Percentiles rank a stretch among this genome's conserved stretches.
Evolutionary conservation across 2,113 vertebrate species (phyloP).

Genomic region (Salvelinus namaycush): DNA sequence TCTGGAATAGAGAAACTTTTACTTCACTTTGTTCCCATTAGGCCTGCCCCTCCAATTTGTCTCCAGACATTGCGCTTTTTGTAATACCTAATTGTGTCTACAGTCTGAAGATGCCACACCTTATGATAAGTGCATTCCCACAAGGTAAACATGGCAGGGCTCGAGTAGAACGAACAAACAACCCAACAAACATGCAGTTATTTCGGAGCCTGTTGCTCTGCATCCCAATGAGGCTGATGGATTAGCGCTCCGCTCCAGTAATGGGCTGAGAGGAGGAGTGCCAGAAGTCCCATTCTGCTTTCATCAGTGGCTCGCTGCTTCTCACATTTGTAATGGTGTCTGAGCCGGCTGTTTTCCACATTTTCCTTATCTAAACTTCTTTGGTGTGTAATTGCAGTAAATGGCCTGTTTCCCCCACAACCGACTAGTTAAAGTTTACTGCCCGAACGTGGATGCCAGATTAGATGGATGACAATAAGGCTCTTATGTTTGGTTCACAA

Average conservation of each 20-base stretch:
- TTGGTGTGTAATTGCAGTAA: constrained; percentile 8
- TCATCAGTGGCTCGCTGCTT: constrained; percentile 33
- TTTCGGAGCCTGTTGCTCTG: constrained; percentile 52
- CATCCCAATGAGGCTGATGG: constrained; percentile 66
- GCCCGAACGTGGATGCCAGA: constrained; percentile 37
- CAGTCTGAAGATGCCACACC: constrained; percentile 46
- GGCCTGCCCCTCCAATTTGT: constrained; percentile 30
- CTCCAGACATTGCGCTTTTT: constrained; percentile 53
- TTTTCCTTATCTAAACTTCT: constrained; percentile 51
- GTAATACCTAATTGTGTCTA: constrained; percentile 61
- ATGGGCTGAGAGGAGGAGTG: constrained; percentile 34
- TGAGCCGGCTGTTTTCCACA: constrained; percentile 40
- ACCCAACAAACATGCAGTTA: constrained; percentile 48
- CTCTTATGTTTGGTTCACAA: constrained; percentile 41
- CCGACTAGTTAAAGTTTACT: constrained; percentile 44
- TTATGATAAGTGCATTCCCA: constrained; percentile 58
- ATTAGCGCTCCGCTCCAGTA: constrained; percentile 55
- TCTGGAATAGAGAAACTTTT: neutral
- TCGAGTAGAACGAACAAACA: constrained; percentile 51
- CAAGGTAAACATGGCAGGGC: constrained; percentile 51
- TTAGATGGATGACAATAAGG: constrained; percentile 41
- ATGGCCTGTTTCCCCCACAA: constrained; percentile 38
- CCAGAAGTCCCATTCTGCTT: constrained; percentile 21
- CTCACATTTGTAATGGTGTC: constrained; percentile 55
- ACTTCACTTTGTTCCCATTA: neutral